These are phyloP conservation scores for Notodonta ziczac DNA, from an alignment of 2,888 invertebrate genomes.

Conservation along the genomic window DNA sequence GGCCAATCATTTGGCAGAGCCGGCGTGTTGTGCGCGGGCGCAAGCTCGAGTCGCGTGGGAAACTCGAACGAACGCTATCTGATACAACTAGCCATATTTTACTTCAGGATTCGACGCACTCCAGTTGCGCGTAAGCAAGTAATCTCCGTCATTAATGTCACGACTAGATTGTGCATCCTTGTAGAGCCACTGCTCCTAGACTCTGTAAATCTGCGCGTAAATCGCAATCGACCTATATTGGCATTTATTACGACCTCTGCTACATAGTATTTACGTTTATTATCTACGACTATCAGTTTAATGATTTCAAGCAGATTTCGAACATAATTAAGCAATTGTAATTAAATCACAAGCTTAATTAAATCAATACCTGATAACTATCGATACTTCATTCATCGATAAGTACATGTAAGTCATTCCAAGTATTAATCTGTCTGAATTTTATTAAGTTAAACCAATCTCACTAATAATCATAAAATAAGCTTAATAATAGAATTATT, in stretches of 20 bases:
- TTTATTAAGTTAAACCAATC: no score
- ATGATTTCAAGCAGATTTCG: slow-evolving; percentile 46
- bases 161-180: slow-evolving; percentile 78
- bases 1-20: slow-evolving; percentile 24
- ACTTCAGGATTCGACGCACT: slow-evolving; percentile 69
- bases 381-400: slow-evolving; percentile 15
- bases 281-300: slow-evolving; percentile 33
- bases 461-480: no score
- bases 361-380: slow-evolving; percentile 33
- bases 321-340: slow-evolving; percentile 41
- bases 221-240: slow-evolving; percentile 50
- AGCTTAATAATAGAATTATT: no score
- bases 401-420: neutral
- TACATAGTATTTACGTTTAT: slow-evolving; percentile 35
- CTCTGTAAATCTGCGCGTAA: slow-evolving; percentile 52
- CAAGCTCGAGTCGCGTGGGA: slow-evolving; percentile 67
- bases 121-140: slow-evolving; percentile 59
- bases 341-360: slow-evolving; percentile 52
- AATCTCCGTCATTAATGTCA: slow-evolving; percentile 65
- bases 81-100: slow-evolving; percentile 65
- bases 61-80: slow-evolving; percentile 56
- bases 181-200: slow-evolving; percentile 49
- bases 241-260: slow-evolving; percentile 46
- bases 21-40: slow-evolving; percentile 8
- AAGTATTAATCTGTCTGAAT: no score